These are phyloP conservation scores for Agrilus biguttatus DNA, from an alignment of 2,888 invertebrate genomes.

Conservation along the genomic window DNA sequence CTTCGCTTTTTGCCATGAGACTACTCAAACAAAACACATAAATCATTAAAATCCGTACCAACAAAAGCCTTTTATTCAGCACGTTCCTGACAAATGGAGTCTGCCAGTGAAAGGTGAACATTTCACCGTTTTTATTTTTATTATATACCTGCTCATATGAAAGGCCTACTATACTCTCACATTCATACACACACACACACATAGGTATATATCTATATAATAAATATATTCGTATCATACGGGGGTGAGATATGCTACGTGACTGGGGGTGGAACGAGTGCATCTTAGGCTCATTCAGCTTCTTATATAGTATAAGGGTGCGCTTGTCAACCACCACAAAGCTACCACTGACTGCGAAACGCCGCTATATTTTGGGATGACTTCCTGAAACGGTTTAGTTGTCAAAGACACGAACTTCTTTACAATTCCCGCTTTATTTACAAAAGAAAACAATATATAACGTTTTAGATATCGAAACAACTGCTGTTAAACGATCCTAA, in stretches of 20 bases:
- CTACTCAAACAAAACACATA: too few relatives aligned
- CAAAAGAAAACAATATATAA: constrained; percentile 10
- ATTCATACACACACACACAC: too few relatives aligned
- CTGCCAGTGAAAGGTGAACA: constrained; percentile 32
- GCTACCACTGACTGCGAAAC: too few relatives aligned
- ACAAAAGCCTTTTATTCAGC: constrained; percentile 24
- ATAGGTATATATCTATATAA: too few relatives aligned
- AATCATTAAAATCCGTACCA: background rate
- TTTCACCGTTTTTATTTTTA: constrained; percentile 27
- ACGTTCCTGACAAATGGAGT: constrained; percentile 31
- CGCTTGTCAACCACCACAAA: too few relatives aligned
- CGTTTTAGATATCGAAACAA: too few relatives aligned
- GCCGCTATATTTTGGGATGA: background rate
- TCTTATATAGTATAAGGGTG: too few relatives aligned
- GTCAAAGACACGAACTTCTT: constrained; percentile 23
- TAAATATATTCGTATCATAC: constrained; percentile 4
- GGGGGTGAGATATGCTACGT: constrained; percentile 11
- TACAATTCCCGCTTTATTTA: constrained; percentile 21
- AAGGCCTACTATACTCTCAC: constrained; percentile 1
- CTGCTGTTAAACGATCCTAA: too few relatives aligned
- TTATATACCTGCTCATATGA: constrained; percentile 16
- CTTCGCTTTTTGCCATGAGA: too few relatives aligned
- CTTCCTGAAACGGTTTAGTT: constrained; percentile 21
- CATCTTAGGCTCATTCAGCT: too few relatives aligned
- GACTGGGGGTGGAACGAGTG: constrained; percentile 10